Evolutionary conservation across 2,797 vertebrate species (phyloP).

Genomic region (Meda fulgida): DNA sequence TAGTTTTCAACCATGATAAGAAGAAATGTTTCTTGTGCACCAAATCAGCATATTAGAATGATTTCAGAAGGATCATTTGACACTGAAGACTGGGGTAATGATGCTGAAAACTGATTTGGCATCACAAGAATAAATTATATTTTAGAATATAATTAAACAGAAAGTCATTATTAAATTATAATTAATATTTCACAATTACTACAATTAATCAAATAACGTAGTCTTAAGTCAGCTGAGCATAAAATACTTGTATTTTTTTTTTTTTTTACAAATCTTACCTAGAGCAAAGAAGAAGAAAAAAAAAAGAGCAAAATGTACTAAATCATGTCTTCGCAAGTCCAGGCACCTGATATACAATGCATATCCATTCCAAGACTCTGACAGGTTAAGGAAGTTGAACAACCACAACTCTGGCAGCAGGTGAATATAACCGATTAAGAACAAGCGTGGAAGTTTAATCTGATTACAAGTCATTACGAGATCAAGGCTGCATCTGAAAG

Average conservation of each 20-base stretch:
- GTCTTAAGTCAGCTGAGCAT: not conserved
- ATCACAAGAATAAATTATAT: not conserved
- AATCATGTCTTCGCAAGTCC: not conserved
- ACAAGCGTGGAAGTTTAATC: not conserved
- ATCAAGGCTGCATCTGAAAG: not conserved
- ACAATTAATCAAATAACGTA: not conserved
- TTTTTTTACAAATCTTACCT: not conserved
- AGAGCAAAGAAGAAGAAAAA: no score
- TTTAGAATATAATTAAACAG: not conserved
- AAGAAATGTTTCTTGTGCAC: no score
- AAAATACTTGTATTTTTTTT: no score
- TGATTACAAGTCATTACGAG: not conserved
- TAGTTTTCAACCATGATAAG: not conserved
- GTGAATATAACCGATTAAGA: constrained; percentile 3
- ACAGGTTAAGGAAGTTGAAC: not conserved
- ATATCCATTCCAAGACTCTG: not conserved
- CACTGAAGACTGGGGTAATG: not conserved
- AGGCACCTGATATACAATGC: not conserved
- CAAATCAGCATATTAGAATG: not conserved
- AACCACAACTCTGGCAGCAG: not conserved
- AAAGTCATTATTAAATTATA: not conserved
- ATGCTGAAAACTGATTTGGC: not conserved
- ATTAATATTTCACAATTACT: not conserved
- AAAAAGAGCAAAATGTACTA: not conserved
- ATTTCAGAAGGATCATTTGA: not conserved